Evolutionary conservation across 2,797 vertebrate species (phyloP), one percentile per base, ranked within the genome.

Genomic region (Halcyon leucocephala): DNA sequence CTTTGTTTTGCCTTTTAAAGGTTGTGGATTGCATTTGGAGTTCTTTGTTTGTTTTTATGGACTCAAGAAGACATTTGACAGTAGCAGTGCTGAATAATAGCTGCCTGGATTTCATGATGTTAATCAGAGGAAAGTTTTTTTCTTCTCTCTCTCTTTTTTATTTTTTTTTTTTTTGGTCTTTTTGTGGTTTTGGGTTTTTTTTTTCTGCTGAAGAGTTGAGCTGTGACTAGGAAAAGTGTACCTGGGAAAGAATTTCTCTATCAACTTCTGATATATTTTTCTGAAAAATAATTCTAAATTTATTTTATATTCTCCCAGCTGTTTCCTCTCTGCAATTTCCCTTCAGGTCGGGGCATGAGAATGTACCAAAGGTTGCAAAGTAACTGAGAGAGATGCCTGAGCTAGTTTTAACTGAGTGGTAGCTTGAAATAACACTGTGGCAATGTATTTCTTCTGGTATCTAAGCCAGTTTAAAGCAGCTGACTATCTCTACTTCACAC

Each of bases 341-440:
- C 14, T 70, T 58, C 17, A n/a, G 14, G 42, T 80, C 55, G 42
- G 33, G 79, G 22, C 26, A 55, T 66, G 52, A 66, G 77, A 88
- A 95, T 91, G 83, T 69, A 69, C 41, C 78, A 62, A 82, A 90
- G 9, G 31, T 92, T 86, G 76, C 55, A 89, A 61, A 62, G 90
- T 70, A 89, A 70, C 26, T 0, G 8, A 79, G 49, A 64, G 78
- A 70, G 33, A 64, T 44, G 13, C 22, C 60, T 25, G 26, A 85
- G 60, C 48, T 89, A 49, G 48, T 79, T 95, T 48, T 86, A 87
- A 67, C 55, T 35, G 57, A 87, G 51, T 37, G 9, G 46, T 61
- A 73, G 70, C 71, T 89, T 91, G 78, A 91, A 84, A 76, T 89
- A 89, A 70, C 57, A 29, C 24, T 80, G 33, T 55, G 67, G 25